Evolutionary conservation across 2,888 invertebrate genomes (phyloP), one percentile per base, ranked within the genome.

Genomic region (Petrolisthes cinctipes): DNA sequence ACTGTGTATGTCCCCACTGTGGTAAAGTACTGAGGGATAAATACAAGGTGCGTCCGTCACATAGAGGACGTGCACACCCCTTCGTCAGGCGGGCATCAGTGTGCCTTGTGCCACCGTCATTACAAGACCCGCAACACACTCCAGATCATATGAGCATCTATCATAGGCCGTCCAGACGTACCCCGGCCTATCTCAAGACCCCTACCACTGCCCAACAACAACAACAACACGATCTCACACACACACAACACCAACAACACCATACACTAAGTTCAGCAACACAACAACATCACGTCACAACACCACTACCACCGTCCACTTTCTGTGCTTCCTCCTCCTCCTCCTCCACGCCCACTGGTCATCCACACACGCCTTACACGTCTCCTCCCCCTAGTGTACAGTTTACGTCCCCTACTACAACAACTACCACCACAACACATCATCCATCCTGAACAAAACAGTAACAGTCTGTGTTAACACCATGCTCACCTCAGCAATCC

Each of bases 71-170:
- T 89, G 71, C 90, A 90, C 86, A 90, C 89, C 20, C 89, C 89
- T 53, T 89, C 89, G 54, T 82, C 83, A 9, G 87, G 87, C 76
- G 79, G 76, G 14, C 89, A 90, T 79, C 81, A 81, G 81, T 90
- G 90, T 81, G 6, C 83, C 4, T 82, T 90, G 53, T 97, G 97
- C 93, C 96, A 97, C 93, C 95, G 97, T 92, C 95, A 96, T 92
- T 97, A 97, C 94, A 95, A 97, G 93, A 97, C 97, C 92, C 97
- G 97, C 95, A 97, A 97, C 94, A 97, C 97, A 92, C 95, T 97
- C 92, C 97, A 97, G 91, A 97, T 92, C 97, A 97, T 95, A 97
- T 97, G 95, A 97, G 97, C 93, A 95, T 97, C 91, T 97, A 97
- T 94, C 97, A 97, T 94, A 53, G 89, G 80, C 81, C 82, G 9